Conservation (phyloP, 1,140 invertebrate genomes). For the Orussus abietinus region DNA sequence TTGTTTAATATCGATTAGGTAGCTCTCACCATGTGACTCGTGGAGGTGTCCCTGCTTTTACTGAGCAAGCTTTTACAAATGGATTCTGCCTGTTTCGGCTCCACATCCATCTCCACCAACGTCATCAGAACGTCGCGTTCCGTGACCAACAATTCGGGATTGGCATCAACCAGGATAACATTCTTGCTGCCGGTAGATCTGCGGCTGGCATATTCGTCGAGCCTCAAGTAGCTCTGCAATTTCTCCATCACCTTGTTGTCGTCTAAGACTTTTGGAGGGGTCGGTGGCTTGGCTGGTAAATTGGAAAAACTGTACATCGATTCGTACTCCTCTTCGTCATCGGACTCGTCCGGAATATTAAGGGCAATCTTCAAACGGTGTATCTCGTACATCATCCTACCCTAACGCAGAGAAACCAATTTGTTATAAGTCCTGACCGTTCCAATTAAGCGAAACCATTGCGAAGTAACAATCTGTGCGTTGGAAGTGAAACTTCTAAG, state of each 20-base stretch:
- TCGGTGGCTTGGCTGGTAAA: slow-evolving; percentile 35
- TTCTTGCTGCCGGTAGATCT: slow-evolving; percentile 17
- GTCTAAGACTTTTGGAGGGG: slow-evolving; percentile 36
- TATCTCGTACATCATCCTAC: slow-evolving; percentile 50
- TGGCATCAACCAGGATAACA: slow-evolving; percentile 37
- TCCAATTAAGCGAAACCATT: too few species aligned
- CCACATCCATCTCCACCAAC: slow-evolving; percentile 39
- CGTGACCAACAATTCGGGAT: slow-evolving; percentile 39
- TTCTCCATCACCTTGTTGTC: slow-evolving; percentile 39
- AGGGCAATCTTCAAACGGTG: slow-evolving; percentile 47
- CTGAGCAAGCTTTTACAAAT: slow-evolving; percentile 36
- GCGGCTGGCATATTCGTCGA: slow-evolving; percentile 7
- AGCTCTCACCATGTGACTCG: slow-evolving; percentile 26
- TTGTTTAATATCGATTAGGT: too few species aligned
- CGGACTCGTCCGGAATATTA: slow-evolving; percentile 39
- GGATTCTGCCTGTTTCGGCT: slow-evolving; percentile 34
- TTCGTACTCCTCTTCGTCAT: slow-evolving; percentile 27
- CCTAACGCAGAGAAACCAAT: slow-evolving; percentile 30
- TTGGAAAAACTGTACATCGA: slow-evolving; percentile 12
- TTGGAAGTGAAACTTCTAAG: too few species aligned
- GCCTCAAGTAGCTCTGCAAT: slow-evolving; percentile 24
- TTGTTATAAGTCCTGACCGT: too few species aligned
- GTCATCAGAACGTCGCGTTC: slow-evolving; percentile 39
- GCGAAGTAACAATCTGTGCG: too few species aligned
- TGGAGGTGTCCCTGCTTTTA: slow-evolving; percentile 32